Conservation (phyloP, 2,888 invertebrate species). For the Coenonympha arcania region DNA sequence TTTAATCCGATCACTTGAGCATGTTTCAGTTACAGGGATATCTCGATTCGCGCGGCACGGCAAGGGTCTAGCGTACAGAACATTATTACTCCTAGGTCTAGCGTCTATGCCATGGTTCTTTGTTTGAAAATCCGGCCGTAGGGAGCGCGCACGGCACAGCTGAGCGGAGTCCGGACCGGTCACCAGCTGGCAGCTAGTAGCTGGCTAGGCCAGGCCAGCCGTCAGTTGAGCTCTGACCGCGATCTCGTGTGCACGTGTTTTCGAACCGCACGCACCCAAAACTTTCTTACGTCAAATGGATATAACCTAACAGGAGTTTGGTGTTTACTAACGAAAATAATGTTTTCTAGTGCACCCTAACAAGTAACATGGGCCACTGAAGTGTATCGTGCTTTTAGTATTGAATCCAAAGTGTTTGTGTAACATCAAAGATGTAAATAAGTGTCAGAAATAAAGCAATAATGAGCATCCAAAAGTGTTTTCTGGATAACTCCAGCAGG, state of each 20-base stretch:
- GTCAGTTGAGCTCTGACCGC: conserved; percentile 24
- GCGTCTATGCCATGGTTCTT: conserved; percentile 11
- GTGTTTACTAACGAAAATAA: conserved; percentile 48
- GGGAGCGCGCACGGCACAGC: conserved; percentile 40
- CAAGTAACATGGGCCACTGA: conserved; percentile 44
- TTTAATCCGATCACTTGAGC: too few species aligned
- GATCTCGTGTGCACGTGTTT: conserved; percentile 38
- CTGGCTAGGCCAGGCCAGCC: too few species aligned
- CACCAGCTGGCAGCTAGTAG: conserved; percentile 24
- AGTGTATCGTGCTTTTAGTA: conserved; percentile 42
- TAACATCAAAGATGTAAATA: conserved; percentile 58
- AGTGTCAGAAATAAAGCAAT: conserved; percentile 53
- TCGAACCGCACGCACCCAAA: conserved; percentile 40
- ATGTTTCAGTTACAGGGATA: conserved; percentile 6
- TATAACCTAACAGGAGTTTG: conserved; percentile 66
- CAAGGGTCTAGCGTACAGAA: too few species aligned
- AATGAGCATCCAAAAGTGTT: conserved; percentile 72
- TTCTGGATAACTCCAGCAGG: conserved; percentile 70
- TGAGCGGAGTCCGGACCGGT: conserved; percentile 26
- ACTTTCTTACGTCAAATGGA: conserved; percentile 74
- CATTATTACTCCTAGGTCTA: too few species aligned
- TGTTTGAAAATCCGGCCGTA: conserved; percentile 23
- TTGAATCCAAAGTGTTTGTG: conserved; percentile 33
- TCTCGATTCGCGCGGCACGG: too few species aligned
- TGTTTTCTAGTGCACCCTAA: conserved; percentile 46